Conservation (phyloP, 2,113 vertebrate genomes). For the Anas platyrhynchos region DNA sequence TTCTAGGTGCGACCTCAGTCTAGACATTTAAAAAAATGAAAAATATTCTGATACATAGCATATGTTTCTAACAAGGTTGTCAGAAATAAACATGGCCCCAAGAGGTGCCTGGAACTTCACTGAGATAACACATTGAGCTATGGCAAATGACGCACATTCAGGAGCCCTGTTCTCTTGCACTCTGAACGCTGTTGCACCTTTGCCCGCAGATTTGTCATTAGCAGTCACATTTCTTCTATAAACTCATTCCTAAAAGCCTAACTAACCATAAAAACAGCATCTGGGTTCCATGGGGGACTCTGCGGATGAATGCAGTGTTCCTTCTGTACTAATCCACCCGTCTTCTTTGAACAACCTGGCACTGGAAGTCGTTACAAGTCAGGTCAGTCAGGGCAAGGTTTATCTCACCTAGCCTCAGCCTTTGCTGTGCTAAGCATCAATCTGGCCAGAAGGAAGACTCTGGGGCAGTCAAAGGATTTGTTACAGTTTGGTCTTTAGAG, state of each 20-base stretch:
- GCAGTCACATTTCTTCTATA: background rate
- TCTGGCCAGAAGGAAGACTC: background rate
- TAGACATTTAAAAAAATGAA: background rate
- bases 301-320: background rate
- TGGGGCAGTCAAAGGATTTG: background rate
- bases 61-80: background rate
- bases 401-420: background rate
- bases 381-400: background rate
- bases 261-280: background rate
- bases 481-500: background rate
- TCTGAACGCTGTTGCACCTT: background rate
- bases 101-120: background rate
- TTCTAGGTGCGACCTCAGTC: background rate
- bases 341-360: background rate
- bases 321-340: background rate
- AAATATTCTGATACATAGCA: background rate
- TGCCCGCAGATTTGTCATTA: background rate
- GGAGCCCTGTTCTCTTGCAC: background rate
- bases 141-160: accelerated
- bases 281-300: background rate
- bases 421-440: background rate
- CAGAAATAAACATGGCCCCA: background rate
- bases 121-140: background rate
- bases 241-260: background rate
- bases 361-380: background rate